Evolutionary conservation across 2,888 invertebrate genomes (phyloP).

Genomic region (Liposcelis brunnea): DNA sequence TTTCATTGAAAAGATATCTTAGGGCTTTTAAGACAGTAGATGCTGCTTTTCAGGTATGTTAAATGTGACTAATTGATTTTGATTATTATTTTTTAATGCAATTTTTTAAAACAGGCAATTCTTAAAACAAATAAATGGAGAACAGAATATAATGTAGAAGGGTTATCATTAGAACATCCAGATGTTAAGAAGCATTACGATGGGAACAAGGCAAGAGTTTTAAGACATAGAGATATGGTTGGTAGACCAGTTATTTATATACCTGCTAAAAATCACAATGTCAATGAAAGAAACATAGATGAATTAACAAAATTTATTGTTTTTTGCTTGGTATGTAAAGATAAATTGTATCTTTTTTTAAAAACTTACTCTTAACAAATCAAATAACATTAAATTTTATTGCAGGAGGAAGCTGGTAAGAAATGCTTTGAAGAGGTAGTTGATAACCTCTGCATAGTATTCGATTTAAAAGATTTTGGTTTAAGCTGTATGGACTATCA

Average conservation of each 20-base stretch:
- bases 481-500: slow-evolving; percentile 66
- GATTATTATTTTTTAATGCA: slow-evolving; percentile 1
- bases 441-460: slow-evolving; percentile 63
- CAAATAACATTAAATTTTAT: slow-evolving; percentile 14
- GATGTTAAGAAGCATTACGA: slow-evolving; percentile 37
- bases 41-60: slow-evolving; percentile 51
- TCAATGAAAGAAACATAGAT: slow-evolving; percentile 47
- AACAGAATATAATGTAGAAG: slow-evolving; percentile 47
- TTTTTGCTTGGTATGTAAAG: slow-evolving; percentile 48
- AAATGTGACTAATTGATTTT: slow-evolving; percentile 6
- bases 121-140: slow-evolving; percentile 69
- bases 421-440: slow-evolving; percentile 62
- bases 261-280: slow-evolving; percentile 56
- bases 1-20: slow-evolving; percentile 49
- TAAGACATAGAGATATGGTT: slow-evolving; percentile 50
- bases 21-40: slow-evolving; percentile 58
- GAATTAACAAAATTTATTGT: slow-evolving; percentile 65
- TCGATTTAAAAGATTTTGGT: slow-evolving; percentile 56
- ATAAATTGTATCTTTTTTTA: slow-evolving; percentile 10
- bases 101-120: slow-evolving; percentile 36
- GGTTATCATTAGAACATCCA: slow-evolving; percentile 34
- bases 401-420: slow-evolving; percentile 57
- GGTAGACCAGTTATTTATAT: slow-evolving; percentile 65
- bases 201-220: slow-evolving; percentile 44
- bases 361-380: slow-evolving; percentile 1